Evolutionary conservation across 1,140 invertebrate genomes (phyloP).

Genomic region (Cyphomyrmex costatus): DNA sequence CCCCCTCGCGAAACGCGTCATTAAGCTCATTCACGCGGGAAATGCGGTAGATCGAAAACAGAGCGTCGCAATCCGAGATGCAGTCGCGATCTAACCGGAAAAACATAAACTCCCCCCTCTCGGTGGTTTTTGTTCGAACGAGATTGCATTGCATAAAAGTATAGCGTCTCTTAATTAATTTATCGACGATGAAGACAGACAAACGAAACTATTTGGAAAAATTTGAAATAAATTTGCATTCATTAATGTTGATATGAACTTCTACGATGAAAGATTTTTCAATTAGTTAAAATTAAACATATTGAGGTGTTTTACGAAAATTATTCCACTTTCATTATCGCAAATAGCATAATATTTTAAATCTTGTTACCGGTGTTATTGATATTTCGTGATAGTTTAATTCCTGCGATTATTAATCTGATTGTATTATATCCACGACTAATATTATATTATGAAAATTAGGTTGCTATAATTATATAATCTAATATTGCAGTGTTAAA

Average conservation of each 20-base stretch:
- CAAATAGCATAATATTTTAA: constrained; percentile 17
- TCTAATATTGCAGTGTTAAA: constrained; percentile 38
- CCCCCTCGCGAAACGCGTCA: constrained; percentile 69
- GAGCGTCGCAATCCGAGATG: constrained; percentile 26
- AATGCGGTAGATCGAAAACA: constrained; percentile 72
- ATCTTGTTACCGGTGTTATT: constrained; percentile 42
- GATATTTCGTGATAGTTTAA: constrained; percentile 47
- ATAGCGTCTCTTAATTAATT: background rate
- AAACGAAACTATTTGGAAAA: background rate
- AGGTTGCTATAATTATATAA: constrained; percentile 47
- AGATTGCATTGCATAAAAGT: background rate
- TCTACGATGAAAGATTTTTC: background rate
- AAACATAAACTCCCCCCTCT: constrained; percentile 25
- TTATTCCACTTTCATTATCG: constrained; percentile 15
- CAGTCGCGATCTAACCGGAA: constrained; percentile 60
- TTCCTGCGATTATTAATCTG: constrained; percentile 43
- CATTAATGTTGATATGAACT: background rate
- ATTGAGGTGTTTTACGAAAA: constrained; percentile 34
- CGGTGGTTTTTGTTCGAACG: background rate
- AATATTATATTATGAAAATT: constrained; percentile 51
- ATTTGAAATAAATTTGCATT: background rate
- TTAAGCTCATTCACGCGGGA: constrained; percentile 76
- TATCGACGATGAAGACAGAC: background rate
- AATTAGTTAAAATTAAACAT: constrained; percentile 7
- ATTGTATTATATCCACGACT: constrained; percentile 40